Evolutionary conservation across 1,140 invertebrate species (phyloP).

Genomic region (Glossosoma conforme): DNA sequence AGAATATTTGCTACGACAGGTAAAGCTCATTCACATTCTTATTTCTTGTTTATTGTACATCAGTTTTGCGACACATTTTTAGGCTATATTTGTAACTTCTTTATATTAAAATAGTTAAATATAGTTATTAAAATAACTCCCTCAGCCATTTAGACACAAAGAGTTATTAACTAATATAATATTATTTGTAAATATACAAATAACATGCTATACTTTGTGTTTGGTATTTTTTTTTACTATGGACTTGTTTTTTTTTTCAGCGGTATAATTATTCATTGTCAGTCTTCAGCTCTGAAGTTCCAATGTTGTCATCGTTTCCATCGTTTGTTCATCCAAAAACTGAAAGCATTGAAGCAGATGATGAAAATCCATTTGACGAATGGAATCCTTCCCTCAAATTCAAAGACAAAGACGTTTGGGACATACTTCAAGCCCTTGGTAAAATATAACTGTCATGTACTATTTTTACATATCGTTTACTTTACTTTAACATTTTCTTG

Average conservation of each 20-base stretch:
- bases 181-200: not conserved
- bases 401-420: constrained; percentile 43
- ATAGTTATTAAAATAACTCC: not conserved
- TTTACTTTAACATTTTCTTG: constrained; percentile 2
- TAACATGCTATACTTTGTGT: not conserved
- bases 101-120: constrained; percentile 10
- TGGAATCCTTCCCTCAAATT: constrained; percentile 35
- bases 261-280: constrained; percentile 54
- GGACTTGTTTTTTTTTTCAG: constrained; percentile 36
- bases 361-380: constrained; percentile 17
- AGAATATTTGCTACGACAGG: constrained; percentile 50
- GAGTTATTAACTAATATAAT: not conserved
- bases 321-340: constrained; percentile 4
- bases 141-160: constrained; percentile 6
- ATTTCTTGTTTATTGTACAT: too few species aligned
- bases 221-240: too few species aligned
- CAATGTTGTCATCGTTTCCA: constrained; percentile 37
- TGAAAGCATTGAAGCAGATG: constrained; percentile 1
- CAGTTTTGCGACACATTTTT: too few species aligned
- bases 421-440: constrained; percentile 49
- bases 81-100: constrained; percentile 7
- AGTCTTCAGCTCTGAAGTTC: constrained; percentile 53
- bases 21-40: too few species aligned
- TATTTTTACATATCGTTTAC: constrained; percentile 1
- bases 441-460: constrained; percentile 11